Conservation (phyloP, 2,113 vertebrate genomes). For the Rutilus rutilus region DNA sequence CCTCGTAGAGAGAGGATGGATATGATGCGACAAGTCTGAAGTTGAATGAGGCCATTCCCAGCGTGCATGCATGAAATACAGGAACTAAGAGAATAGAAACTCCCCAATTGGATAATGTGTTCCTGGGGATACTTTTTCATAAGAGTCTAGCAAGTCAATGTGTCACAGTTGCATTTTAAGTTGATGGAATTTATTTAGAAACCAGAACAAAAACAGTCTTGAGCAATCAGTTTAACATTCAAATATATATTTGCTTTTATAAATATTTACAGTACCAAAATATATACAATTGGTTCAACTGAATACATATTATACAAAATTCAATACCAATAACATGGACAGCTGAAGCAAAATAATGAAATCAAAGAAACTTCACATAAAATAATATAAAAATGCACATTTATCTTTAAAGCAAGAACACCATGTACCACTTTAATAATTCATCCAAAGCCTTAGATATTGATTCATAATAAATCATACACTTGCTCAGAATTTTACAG, state of each 20-base stretch:
- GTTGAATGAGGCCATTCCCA: conserved; percentile 82
- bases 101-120: conserved; percentile 43
- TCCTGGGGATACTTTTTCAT: conserved; percentile 16
- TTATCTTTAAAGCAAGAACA: conserved; percentile 9
- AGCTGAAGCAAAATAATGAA: not conserved
- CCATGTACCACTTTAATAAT: conserved; percentile 32
- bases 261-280: conserved; percentile 34
- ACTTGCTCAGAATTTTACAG: not conserved
- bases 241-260: conserved; percentile 22
- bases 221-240: not conserved
- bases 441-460: not conserved
- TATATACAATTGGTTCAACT: conserved; percentile 33
- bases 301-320: conserved; percentile 42
- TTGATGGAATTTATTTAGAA: conserved; percentile 8
- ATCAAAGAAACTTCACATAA: not conserved
- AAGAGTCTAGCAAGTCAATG: not conserved
- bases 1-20: conserved; percentile 77
- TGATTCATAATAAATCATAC: conserved; percentile 23
- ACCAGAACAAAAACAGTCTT: not conserved
- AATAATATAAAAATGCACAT: conserved; percentile 8
- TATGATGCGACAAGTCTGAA: conserved; percentile 88
- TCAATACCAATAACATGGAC: not conserved
- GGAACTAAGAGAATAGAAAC: conserved; percentile 70
- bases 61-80: conserved; percentile 69
- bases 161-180: conserved; percentile 20